Percentiles rank a stretch among this genome's conserved stretches.
Evolutionary conservation across 1,140 invertebrate genomes (phyloP).

Genomic region (Bombus vancouverensis): DNA sequence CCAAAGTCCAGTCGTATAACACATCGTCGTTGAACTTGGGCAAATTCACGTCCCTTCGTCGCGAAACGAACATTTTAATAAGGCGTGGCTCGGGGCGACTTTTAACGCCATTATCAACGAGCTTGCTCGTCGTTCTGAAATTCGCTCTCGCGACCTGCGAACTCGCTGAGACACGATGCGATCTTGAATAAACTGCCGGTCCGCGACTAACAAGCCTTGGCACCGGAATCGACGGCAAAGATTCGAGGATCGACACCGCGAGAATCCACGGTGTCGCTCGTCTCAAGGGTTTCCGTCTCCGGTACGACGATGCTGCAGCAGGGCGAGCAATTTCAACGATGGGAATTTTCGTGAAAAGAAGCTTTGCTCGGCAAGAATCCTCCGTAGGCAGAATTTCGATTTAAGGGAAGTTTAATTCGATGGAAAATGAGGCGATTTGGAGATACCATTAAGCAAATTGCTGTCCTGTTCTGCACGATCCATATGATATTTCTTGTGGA

Average conservation of each 20-base stretch:
- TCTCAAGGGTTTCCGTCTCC: not conserved
- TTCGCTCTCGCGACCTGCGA: slow-evolving; percentile 3
- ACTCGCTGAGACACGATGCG: not conserved
- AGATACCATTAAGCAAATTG: not conserved
- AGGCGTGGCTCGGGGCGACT: slow-evolving; percentile 7
- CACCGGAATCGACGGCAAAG: not conserved
- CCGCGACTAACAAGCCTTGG: not conserved
- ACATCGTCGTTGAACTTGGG: not conserved
- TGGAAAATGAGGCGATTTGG: not conserved
- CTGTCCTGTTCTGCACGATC: not conserved
- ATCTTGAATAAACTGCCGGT: slow-evolving; percentile 1
- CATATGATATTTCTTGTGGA: not conserved
- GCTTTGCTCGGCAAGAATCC: not conserved
- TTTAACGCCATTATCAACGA: not conserved
- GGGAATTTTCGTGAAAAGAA: not conserved
- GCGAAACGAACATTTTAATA: slow-evolving; percentile 22
- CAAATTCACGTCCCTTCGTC: not conserved
- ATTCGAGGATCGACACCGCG: not conserved
- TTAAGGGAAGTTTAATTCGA: not conserved
- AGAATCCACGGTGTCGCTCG: not conserved
- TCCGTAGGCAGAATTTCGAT: not conserved
- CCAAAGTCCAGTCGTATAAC: too few species aligned
- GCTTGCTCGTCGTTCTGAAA: not conserved
- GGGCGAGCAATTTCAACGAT: not conserved
- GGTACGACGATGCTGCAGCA: not conserved